These are phyloP conservation scores for Penaeus japonicus DNA, from an alignment of 1,140 invertebrate species.

Conservation along the genomic window DNA sequence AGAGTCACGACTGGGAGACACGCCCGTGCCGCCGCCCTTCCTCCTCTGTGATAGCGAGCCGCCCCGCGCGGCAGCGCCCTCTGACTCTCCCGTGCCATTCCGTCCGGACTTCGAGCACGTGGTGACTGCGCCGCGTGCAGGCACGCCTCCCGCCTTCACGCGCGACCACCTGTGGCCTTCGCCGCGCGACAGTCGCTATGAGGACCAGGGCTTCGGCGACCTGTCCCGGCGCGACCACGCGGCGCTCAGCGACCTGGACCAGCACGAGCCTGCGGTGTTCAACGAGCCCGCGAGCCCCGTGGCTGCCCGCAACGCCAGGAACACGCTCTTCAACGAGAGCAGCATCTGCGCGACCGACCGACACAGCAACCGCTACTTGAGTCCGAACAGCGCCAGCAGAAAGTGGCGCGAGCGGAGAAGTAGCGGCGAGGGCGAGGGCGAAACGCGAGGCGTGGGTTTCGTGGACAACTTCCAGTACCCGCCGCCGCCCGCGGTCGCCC, in stretches of 20 bases:
- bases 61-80: background rate
- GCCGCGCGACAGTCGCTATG: constrained; percentile 13
- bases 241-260: background rate
- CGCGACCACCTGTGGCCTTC: background rate
- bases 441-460: background rate
- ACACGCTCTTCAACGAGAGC: background rate
- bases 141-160: background rate
- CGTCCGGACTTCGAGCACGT: constrained; percentile 45
- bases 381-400: background rate
- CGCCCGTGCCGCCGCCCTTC: constrained; percentile 9
- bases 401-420: background rate
- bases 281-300: background rate
- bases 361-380: no score
- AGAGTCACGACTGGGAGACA: constrained; percentile 3
- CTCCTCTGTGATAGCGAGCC: background rate
- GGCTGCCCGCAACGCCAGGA: no score
- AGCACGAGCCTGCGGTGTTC: constrained; percentile 28
- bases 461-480: constrained; percentile 35
- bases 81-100: constrained; percentile 37
- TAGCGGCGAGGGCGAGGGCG: background rate
- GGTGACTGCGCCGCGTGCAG: background rate
- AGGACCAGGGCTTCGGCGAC: constrained; percentile 39
- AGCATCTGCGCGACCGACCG: background rate
- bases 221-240: background rate
- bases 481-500: background rate